Conservation (phyloP, 2,888 invertebrate genomes). For the Torymus aiolomorphi region DNA sequence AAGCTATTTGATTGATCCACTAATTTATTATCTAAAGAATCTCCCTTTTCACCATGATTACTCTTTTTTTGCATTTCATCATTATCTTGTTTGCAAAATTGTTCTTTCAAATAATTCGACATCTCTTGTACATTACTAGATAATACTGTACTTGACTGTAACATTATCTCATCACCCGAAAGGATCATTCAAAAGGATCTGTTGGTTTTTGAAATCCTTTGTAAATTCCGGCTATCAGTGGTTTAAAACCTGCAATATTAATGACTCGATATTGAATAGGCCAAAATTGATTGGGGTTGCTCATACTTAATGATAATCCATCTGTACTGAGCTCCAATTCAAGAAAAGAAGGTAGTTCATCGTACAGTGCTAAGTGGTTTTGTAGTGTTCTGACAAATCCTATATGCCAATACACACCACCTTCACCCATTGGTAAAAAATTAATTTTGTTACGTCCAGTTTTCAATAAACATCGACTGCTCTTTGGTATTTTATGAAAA, state of each 20-base stretch:
- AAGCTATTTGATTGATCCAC: too few species aligned
- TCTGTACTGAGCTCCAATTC: not conserved
- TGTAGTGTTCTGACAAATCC: not conserved
- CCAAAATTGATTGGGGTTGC: conserved; percentile 3
- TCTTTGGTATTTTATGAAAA: too few species aligned
- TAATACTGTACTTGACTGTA: too few species aligned
- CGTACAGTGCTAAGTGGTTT: not conserved
- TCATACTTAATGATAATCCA: not conserved
- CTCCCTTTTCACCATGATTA: too few species aligned
- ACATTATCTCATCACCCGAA: too few species aligned
- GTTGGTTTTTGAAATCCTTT: conserved; percentile 4
- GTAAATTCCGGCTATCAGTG: conserved; percentile 7
- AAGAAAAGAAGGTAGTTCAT: conserved; percentile 3
- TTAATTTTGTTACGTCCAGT: too few species aligned
- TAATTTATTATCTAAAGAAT: too few species aligned
- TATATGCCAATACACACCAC: not conserved
- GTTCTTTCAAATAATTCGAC: too few species aligned
- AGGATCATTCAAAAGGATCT: not conserved
- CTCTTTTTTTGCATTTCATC: too few species aligned
- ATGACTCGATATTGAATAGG: not conserved
- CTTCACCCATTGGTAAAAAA: not conserved
- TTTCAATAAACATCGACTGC: too few species aligned
- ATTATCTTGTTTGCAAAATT: too few species aligned
- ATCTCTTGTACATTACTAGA: too few species aligned
- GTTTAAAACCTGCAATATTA: not conserved